Base-by-base conservation (phyloP, 2,113 vertebrate species). In the Tursiops truncatus region DNA sequence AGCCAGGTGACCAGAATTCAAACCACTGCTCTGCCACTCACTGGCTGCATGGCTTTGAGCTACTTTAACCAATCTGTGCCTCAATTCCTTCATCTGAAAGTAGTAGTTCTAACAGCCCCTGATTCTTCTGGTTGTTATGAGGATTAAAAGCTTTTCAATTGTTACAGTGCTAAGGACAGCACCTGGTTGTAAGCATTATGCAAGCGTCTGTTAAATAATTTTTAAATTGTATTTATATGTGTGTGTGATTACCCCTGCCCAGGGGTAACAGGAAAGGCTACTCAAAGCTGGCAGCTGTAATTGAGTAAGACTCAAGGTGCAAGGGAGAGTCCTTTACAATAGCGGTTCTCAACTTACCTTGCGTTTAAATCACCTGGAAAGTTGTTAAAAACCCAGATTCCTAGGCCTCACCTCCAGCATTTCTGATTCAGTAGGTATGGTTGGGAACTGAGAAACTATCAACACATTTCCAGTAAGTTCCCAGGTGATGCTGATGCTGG, bases 41-140 rank as follows among this genome's bases (percentile, higher is more conserved):
- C 12, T 2, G 6, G 15, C 68, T 23, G 17, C 6, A 0, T 10
- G 67, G 33, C 21, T 70, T 7, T 9, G 0, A 33, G 44, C 21
- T 28, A 6, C 68, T 65, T 28, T 8, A 67, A 28, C 6, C 21
- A 53, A 44, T 21, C 60, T n/a, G 31, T 47, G 89, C 44, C 83
- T 71, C 26, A 1, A 1, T 50, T 31, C 50, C 89, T 84, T 85
- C 26, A 18, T 60, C 83, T 47, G 15, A n/a, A 47, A 50, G 28
- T 38, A 21, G 20, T 25, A 7, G 12, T 41, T 63, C 6, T 36
- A 56, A 44, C 26, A 41, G 53, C 7, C 47, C 58, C 71, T 50
- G 2, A 6, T 33, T 21, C 38, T 60, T 58, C 63, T 14, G 9
- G n/a, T 63, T 36, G 50, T 50, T 28, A 41, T 6, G 10, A 87